Base-by-base conservation (phyloP, 2,888 invertebrate genomes). In the Agrochola circellaris region DNA sequence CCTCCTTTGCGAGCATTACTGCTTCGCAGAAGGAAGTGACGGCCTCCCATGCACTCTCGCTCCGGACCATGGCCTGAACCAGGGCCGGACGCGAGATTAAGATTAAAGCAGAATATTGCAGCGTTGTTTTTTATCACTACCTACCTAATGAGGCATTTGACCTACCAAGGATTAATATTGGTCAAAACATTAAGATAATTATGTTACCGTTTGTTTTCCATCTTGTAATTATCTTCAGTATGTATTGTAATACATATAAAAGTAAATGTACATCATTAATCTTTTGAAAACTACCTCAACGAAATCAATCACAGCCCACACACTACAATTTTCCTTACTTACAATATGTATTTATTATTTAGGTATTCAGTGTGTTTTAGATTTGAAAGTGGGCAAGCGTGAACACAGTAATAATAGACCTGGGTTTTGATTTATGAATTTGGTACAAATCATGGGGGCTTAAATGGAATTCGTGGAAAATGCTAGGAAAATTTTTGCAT, bases 281-380 rank as follows among this genome's bases (percentile, higher is more conserved):
- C 84, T 84, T 79, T 70, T 54, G n/a, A 51, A 73, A 86, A 77
- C 23, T 5, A 74, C 60, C 85, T 62, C 15, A 15, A 15, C 7
- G 61, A 65, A 73, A 85, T 87, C 84, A 84, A 87, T 85, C 87
- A 85, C 73, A 9, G 38, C 20, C 38, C 26, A 65, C 69, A 51
- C 77, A 51, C 51, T 77, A 58, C 66, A 87, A 87, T 79, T 84
- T 84, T 54, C 64, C 62, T 23, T 60, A 17, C 17, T 26, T 45
- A 66, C 42, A 68, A 30, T 62, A 34, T 15, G 15, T 66, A 26
- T 80, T 60, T 81, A 71, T 86, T 73, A 69, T 72, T 67, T 83
- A 34, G 34, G 34, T 34, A 51, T 73, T 76, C 58, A 38, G 38
- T 34, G 20, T 65, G 45, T 60, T 85, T 70, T 82, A 42, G 48